Percentiles rank a stretch among this genome's conserved stretches.
Conservation (phyloP, 2,797 vertebrate species). For the Perdix hodgsoniae region DNA sequence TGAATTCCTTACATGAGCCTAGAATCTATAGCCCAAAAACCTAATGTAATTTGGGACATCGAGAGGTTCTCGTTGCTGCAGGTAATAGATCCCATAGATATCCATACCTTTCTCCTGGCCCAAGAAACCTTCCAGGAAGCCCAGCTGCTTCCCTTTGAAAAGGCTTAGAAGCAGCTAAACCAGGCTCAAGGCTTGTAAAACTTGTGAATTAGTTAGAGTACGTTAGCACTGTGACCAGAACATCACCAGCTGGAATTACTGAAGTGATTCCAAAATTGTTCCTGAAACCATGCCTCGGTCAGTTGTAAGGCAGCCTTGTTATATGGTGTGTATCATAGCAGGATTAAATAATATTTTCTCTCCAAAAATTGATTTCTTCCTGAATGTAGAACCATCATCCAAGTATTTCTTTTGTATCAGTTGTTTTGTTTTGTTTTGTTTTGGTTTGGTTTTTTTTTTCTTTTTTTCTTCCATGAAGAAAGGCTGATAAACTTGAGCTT, state of each 20-base stretch:
- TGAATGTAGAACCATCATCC: neutral
- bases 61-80: neutral
- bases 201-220: neutral
- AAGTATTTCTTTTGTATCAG: fast-evolving
- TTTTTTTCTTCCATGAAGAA: too few species aligned
- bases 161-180: neutral
- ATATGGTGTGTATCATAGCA: fast-evolving
- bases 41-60: neutral
- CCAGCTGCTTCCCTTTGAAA: neutral
- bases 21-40: neutral
- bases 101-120: neutral
- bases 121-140: neutral
- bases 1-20: neutral
- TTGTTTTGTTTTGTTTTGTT: neutral
- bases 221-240: neutral
- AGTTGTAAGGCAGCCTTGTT: neutral
- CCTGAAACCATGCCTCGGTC: neutral
- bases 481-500: too few species aligned
- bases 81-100: neutral
- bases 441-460: too few species aligned
- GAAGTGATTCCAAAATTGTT: neutral
- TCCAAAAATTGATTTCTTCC: fast-evolving
- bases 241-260: fast-evolving
- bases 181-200: fast-evolving
- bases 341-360: neutral